phyloP scores from a whole-genome alignment of 2,797 vertebrate species.

The Corythornis leucogaster region DNA sequence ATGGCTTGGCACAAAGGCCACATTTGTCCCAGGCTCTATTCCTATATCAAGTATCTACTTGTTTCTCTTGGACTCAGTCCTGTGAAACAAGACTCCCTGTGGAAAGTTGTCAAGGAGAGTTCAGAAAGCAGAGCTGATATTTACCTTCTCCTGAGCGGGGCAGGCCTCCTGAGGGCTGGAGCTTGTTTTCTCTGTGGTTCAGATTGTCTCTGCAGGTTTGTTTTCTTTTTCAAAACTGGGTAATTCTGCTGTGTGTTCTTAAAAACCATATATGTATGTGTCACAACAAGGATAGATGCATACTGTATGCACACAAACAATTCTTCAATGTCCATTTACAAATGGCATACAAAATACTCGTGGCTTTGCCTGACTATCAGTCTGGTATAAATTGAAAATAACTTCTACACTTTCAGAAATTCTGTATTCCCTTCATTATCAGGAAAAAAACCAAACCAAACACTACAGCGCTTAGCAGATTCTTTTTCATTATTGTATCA shows the following conservation, averaged over 20 bases:
- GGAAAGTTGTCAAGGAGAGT: not conserved
- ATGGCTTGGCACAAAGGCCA: not conserved
- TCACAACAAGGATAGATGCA: not conserved
- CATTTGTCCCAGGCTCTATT: not conserved
- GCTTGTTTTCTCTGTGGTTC: constrained; percentile 80
- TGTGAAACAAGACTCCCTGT: not conserved
- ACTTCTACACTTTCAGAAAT: not conserved
- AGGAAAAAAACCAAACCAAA: too few species aligned
- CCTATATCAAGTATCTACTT: not conserved
- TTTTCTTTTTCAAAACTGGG: constrained; percentile 77
- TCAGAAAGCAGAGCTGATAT: not conserved
- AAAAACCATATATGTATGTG: not conserved
- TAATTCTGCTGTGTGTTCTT: constrained; percentile 79
- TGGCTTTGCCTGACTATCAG: not conserved
- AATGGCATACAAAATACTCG: not conserved
- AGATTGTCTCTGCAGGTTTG: constrained; percentile 73
- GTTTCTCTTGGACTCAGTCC: not conserved
- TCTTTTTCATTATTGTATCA: not conserved
- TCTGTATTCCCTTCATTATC: not conserved
- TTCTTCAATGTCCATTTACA: not conserved
- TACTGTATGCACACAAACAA: not conserved
- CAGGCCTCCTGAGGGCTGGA: constrained; percentile 77
- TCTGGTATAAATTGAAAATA: not conserved
- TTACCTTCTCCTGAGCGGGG: constrained; percentile 87
- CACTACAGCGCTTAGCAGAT: not conserved